Conservation (phyloP, 1,140 invertebrate genomes). For the Scylla paramamosain region DNA sequence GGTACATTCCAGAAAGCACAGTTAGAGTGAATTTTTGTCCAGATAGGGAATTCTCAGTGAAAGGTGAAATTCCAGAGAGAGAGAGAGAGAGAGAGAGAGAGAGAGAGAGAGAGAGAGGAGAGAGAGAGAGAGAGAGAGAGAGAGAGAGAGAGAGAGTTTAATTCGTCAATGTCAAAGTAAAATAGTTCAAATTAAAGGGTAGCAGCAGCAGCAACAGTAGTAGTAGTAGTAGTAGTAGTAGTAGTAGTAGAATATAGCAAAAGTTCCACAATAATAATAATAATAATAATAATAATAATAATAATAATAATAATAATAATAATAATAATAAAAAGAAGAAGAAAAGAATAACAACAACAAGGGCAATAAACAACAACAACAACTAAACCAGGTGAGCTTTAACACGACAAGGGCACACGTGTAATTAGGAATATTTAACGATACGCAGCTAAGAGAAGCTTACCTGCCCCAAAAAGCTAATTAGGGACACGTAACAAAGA, state of each 20-base stretch:
- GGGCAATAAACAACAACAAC: not conserved
- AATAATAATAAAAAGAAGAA: too few species aligned
- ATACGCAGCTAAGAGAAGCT: not conserved
- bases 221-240: not conserved
- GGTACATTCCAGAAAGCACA: not conserved
- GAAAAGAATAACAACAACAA: too few species aligned
- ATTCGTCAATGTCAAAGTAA: too few species aligned
- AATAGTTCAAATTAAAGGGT: too few species aligned
- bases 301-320: too few species aligned
- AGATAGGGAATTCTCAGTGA: not conserved
- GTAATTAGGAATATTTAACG: not conserved
- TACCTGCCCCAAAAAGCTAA: not conserved
- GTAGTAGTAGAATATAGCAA: not conserved
- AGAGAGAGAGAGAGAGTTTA: not conserved
- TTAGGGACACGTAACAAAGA: not conserved
- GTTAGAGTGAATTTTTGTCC: not conserved
- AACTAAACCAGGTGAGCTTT: too few species aligned
- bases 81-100: not conserved
- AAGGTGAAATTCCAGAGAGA: slow-evolving; percentile 9
- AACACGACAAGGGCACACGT: too few species aligned
- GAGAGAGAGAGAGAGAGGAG: not conserved
- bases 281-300: not conserved
- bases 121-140: too few species aligned
- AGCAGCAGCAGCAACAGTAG: too few species aligned
- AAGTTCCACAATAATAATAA: not conserved